These are phyloP conservation scores for Falco punctatus DNA, from an alignment of 2,113 vertebrate species.

Conservation along the genomic window DNA sequence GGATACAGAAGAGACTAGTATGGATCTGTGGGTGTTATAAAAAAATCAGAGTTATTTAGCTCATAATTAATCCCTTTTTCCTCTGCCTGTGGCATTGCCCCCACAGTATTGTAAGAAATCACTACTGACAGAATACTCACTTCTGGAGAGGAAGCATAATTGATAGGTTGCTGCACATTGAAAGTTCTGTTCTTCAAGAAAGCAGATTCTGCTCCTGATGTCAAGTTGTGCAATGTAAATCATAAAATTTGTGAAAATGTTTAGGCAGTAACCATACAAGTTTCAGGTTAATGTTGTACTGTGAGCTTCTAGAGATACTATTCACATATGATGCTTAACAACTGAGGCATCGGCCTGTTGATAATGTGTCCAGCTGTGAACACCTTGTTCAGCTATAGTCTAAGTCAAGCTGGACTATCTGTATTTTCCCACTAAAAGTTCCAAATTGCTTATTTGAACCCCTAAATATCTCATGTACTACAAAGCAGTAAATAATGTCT, in stretches of 20 bases:
- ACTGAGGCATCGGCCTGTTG: background rate
- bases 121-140: background rate
- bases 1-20: background rate
- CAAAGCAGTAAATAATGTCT: background rate
- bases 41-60: background rate
- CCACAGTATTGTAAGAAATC: background rate
- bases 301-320: background rate
- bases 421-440: background rate
- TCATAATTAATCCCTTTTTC: background rate
- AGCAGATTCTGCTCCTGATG: background rate
- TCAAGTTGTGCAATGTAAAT: background rate
- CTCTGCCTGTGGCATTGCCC: background rate
- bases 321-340: background rate
- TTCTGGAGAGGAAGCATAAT: background rate
- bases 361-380: background rate
- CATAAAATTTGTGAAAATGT: background rate
- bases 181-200: background rate
- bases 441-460: background rate
- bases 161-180: background rate
- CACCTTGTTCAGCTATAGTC: background rate
- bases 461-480: background rate
- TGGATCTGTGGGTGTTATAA: background rate
- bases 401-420: background rate
- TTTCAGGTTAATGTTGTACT: background rate
- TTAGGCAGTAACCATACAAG: background rate